A percentile compares a stretch with the other conserved stretches of the same genome.
Conservation (phyloP, 1,140 invertebrate species). For the Drosophila chauvacae region DNA sequence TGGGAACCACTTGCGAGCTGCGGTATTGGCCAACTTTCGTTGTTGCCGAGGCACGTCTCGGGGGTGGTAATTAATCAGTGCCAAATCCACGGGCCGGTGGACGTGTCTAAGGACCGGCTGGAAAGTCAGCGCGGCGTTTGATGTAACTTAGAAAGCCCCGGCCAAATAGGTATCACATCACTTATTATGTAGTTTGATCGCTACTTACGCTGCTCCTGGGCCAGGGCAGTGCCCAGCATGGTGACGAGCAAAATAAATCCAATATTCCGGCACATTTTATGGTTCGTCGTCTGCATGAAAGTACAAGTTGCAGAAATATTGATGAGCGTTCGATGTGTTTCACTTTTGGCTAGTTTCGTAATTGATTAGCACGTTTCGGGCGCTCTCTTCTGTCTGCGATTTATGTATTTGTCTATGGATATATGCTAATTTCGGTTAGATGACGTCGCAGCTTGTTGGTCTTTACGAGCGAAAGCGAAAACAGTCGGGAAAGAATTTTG, state of each 20-base stretch:
- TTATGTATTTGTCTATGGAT: constrained; percentile 8
- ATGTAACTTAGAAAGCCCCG: constrained; percentile 57
- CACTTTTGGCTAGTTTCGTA: constrained; percentile 72
- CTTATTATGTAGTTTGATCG: constrained; percentile 11
- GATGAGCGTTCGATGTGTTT: constrained; percentile 46
- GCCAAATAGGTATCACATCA: constrained; percentile 4
- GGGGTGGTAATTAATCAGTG: constrained; percentile 44
- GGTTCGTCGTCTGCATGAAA: constrained; percentile 57
- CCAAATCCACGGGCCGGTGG: constrained; percentile 24
- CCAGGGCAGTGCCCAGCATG: constrained; percentile 50
- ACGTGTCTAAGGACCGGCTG: constrained; percentile 46
- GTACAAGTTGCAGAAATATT: constrained; percentile 68
- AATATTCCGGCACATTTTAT: constrained; percentile 54
- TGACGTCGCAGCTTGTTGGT: constrained; percentile 46
- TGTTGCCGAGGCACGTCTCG: constrained; percentile 47
- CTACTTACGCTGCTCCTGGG: constrained; percentile 74
- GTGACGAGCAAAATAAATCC: constrained; percentile 61
- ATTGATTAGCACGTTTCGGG: constrained; percentile 73
- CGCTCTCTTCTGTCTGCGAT: constrained; percentile 6
- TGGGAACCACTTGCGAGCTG: constrained; percentile 5
- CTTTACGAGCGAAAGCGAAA: constrained; percentile 69
- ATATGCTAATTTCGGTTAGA: constrained; percentile 68
- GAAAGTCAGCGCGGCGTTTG: constrained; percentile 30
- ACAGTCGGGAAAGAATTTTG: constrained; percentile 53
- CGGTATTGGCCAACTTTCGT: constrained; percentile 36